Base-by-base conservation (phyloP, 1,140 invertebrate species). In the Drosophila truncata region DNA sequence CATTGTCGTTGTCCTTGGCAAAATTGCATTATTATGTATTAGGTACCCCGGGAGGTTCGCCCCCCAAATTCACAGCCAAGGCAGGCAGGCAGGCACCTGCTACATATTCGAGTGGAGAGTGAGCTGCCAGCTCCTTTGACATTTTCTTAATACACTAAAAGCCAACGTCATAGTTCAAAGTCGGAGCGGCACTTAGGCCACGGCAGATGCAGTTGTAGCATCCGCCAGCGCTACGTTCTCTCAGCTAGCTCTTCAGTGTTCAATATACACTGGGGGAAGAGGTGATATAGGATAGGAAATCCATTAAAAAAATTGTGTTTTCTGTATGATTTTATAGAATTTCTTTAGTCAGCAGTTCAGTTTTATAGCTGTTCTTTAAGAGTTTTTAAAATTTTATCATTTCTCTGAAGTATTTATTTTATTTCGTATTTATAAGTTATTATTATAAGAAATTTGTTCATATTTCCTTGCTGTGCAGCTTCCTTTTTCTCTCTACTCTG, bases 11-110 rank as follows among this genome's bases (percentile, higher is more conserved):
- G 85, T 87, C 76, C 57, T 72, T 55, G 63, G 52, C 50, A 62
- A 84, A 88, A 90, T 88, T 80, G 80, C 85, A 88, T 84, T 88
- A 88, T 90, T 84, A 75, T 90, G 69, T 88, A 90, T 84, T 80
- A 84, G 77, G 64, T 66, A 62, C 44, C 39, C 55, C 65, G 29
- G 10, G n/a, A n/a, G n/a, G 31, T 11, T 23, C 31, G 23, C 46
- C 18, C 16, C 31, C 37, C 37, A 27, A 47, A 39, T 31, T 47
- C 44, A 27, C 37, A 47, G 52, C 54, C 66, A 44, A 47, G 52
- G 47, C 66, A 44, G 49, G 4, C 20, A 37, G 58, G 57, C 65
- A 46, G 62, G 61, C 60, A 71, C 67, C 84, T 78, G 55, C 46
- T 63, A 16, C 39, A 33, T n/a, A 54, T 54, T 47, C 83, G 72